Base-by-base conservation (phyloP, 2,888 invertebrate genomes). In the Agrypnus murinus region DNA sequence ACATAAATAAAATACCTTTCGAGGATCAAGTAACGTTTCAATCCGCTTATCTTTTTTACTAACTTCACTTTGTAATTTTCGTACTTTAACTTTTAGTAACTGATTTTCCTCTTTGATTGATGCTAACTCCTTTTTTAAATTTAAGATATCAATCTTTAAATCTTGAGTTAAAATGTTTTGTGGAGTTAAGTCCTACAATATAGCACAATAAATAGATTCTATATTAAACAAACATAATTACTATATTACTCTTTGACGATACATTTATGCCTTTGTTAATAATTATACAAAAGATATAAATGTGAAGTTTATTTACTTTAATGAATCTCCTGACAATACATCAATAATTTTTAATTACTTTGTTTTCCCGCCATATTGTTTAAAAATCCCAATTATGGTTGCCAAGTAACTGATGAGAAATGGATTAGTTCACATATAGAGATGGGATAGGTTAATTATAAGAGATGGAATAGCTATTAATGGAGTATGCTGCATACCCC, bases 31-130 rank as follows among this genome's bases (percentile, higher is more conserved):
- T 58, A 81, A 72, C 69, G 72, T 76, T 58, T 82, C 80, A 36
- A 82, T 78, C 57, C 80, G 78, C 67, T 74, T 77, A 34, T 82
- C 77, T 74, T 79, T 81, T 55, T 80, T 80, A 14, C 73, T 73
- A 57, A 81, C 60, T 69, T 81, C 81, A 62, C 75, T 78, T 66
- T 80, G 76, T 38, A 83, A 62, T 69, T 79, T 78, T 7, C 81
- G 78, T 70, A 81, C 74, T 77, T 80, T 81, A 12, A 82, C 80
- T 75, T 82, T 83, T 9, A 81, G 69, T 57, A 80, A 63, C 58
- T 81, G 77, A 77, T 81, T 82, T 46, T 81, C 82, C 31, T 77
- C 77, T 50, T 76, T 72, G 57, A 75, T 68, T 43, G 74, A 66
- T 7, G 75, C 71, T 55, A 81, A 69, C 67, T 80, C 78, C 58